phyloP scores from a whole-genome alignment of 1,140 invertebrate genomes.

The Leguminivora glycinivorella region DNA sequence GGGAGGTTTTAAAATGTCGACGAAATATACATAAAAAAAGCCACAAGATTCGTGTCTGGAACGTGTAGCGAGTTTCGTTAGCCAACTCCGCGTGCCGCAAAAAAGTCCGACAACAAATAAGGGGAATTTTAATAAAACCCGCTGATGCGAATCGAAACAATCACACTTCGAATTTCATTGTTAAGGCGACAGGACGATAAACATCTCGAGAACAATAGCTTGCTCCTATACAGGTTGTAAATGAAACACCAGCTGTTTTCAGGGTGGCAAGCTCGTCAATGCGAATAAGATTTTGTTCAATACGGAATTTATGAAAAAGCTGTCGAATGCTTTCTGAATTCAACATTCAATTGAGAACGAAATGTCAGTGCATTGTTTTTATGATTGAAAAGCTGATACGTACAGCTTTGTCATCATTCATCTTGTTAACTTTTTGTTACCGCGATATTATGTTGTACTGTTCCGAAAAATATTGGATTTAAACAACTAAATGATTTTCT shows the following conservation, averaged over 20 bases:
- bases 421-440: not conserved
- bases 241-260: conserved; percentile 28
- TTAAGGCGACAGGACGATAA: conserved; percentile 56
- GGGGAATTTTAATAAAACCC: conserved; percentile 68
- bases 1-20: conserved; percentile 44
- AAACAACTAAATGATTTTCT: not conserved
- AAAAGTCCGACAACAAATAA: conserved; percentile 56
- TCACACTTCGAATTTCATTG: conserved; percentile 66
- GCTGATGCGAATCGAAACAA: conserved; percentile 65
- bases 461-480: no score
- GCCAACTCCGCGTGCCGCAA: conserved; percentile 43
- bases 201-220: conserved; percentile 45
- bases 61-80: conserved; percentile 47
- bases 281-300: conserved; percentile 26
- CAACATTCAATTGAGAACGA: conserved; percentile 5
- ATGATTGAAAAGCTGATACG: conserved; percentile 16
- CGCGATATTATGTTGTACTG: not conserved
- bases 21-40: conserved; percentile 28
- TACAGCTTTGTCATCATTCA: conserved; percentile 11
- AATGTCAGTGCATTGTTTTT: conserved; percentile 27
- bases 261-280: conserved; percentile 25
- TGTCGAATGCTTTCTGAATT: conserved; percentile 17
- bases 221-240: conserved; percentile 29
- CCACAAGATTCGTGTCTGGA: conserved; percentile 14
- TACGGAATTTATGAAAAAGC: conserved; percentile 28